A percentile compares a stretch with the other conserved stretches of the same genome.
phyloP scores from a whole-genome alignment of 2,113 vertebrate genomes.

The Tachysurus fulvidraco region DNA sequence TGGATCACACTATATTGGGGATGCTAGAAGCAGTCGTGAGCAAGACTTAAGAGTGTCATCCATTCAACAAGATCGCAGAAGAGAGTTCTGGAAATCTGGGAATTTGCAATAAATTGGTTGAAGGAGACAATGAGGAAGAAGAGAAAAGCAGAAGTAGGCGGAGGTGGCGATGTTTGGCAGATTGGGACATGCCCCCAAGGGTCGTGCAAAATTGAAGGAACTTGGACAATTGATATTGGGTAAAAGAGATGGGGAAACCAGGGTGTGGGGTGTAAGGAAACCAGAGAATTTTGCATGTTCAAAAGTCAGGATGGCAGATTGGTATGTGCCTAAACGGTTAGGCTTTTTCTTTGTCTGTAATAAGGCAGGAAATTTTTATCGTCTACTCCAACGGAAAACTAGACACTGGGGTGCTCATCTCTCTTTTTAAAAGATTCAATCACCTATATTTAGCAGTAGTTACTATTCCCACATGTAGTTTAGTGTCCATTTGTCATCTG shows the following conservation, averaged over 20 bases:
- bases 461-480: neutral
- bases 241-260: neutral
- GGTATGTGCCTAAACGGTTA: neutral
- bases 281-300: neutral
- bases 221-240: neutral
- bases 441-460: neutral
- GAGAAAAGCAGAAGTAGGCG: neutral
- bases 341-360: neutral
- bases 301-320: neutral
- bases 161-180: neutral
- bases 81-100: neutral
- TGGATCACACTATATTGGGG: neutral
- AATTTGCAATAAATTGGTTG: too few relatives aligned
- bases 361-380: neutral
- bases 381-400: neutral
- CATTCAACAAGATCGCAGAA: neutral
- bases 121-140: neutral
- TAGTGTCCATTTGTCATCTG: slow-evolving; percentile 49
- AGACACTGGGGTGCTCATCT: neutral
- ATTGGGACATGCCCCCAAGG: too few relatives aligned
- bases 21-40: neutral
- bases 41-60: neutral
- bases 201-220: neutral
- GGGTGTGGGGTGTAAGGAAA: neutral
- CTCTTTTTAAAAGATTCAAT: neutral